Percentiles rank a stretch among this genome's conserved stretches.
phyloP scores from a whole-genome alignment of 1,140 invertebrate genomes.

The Linepithema humile region DNA sequence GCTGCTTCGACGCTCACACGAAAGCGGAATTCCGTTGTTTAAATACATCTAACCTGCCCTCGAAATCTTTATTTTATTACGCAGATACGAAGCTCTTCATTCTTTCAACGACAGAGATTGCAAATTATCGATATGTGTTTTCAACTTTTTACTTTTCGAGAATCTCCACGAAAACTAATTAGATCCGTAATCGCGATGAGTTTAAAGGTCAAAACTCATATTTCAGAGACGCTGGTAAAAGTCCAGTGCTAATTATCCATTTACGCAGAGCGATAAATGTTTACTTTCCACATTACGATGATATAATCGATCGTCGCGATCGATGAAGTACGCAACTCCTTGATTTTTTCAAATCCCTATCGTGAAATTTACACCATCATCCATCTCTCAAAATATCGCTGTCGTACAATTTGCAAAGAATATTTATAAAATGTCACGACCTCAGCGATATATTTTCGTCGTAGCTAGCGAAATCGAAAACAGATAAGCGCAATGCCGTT shows the following conservation, averaged over 20 bases:
- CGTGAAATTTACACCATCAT: not conserved
- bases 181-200: not conserved
- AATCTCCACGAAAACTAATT: not conserved
- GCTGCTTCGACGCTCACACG: not conserved
- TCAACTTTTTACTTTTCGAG: not conserved
- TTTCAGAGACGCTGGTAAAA: no score
- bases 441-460: not conserved
- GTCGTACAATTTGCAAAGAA: not conserved
- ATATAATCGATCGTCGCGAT: no score
- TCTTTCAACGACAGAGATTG: no score
- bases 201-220: no score
- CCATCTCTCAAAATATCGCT: not conserved
- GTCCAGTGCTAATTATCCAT: no score
- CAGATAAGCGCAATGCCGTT: conserved; percentile 21
- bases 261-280: no score
- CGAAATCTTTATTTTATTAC: not conserved
- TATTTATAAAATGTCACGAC: not conserved
- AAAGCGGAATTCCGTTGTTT: conserved; percentile 8
- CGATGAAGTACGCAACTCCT: no score
- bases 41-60: not conserved
- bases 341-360: no score
- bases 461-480: conserved; percentile 1
- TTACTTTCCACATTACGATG: no score
- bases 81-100: no score
- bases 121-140: not conserved